Base-by-base conservation (phyloP, 37 sponge, comb jelly and placozoan genomes). In the Tethya wilhelma region DNA sequence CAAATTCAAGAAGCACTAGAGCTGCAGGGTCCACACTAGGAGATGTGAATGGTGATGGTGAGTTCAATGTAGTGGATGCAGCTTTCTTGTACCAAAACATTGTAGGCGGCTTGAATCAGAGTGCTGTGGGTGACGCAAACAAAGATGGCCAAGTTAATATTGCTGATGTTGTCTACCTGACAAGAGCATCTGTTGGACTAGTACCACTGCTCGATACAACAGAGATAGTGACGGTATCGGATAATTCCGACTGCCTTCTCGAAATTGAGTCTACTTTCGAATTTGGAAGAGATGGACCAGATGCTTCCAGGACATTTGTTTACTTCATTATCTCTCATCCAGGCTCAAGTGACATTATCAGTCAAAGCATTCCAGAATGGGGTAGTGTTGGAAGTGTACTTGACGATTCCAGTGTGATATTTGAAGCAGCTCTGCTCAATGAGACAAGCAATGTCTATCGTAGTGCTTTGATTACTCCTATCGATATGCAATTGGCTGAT, bases 161-260 rank as follows among this genome's bases (percentile, higher is more conserved):
- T 17, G 76, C 59, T 58, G 89, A 89, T 64, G 84, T 78, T 1
- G 44, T 89, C 12, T 89, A 57, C 37, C 44, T 82, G 44, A 34
- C 55, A 0, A 49, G 89, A 33, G 78, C 59, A 17, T 19, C 66
- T 23, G 33, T 74, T 37, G 73, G 84, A n/a, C 58, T 89, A 38
- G 44, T 77, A 7, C 84, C 84, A 39, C 42, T 83, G 46, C 29
- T 89, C 14, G 53, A 58, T 30, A 49, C 29, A n/a, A 46, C 34
- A 12, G 40, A 6, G 0, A 37, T 71, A 7, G 46, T 28, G 28
- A 64, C 78, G 17, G 79, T 69, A 3, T 43, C 46, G n/a, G 8
- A 14, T 2, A 30, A 33, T 1, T 17, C 49, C 5, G 32, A 42
- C 73, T 89, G 89, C 59, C 19, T 37, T 4, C 84, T 89, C 20